These are phyloP conservation scores for Rafetus swinhoei DNA, from an alignment of 2,113 vertebrate genomes.

Conservation along the genomic window DNA sequence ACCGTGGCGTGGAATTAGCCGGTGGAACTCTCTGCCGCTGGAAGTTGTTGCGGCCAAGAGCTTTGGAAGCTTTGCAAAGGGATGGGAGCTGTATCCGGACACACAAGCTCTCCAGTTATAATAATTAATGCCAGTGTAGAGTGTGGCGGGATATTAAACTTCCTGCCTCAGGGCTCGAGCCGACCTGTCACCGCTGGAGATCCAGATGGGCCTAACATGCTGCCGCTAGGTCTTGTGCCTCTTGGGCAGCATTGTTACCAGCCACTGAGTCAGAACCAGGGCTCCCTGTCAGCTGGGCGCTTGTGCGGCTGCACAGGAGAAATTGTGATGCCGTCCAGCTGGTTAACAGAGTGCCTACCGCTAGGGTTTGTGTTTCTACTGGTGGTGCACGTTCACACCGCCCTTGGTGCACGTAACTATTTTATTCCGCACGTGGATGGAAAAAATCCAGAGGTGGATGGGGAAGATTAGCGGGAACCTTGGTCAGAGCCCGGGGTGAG, in stretches of 20 bases:
- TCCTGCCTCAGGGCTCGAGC: background rate
- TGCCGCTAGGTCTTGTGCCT: background rate
- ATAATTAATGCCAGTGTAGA: background rate
- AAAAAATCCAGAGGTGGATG: no score
- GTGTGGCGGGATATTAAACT: background rate
- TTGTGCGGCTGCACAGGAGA: no score
- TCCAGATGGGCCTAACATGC: background rate
- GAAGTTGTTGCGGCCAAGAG: background rate
- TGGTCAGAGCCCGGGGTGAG: background rate
- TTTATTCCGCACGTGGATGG: no score
- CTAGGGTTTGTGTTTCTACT: no score
- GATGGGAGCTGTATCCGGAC: background rate
- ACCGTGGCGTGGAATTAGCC: fast-evolving
- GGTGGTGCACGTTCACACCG: no score
- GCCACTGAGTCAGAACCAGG: background rate
- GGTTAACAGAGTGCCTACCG: no score
- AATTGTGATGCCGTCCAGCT: no score
- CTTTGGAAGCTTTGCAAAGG: background rate
- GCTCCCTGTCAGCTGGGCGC: no score
- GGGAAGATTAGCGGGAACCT: no score
- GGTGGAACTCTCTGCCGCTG: background rate
- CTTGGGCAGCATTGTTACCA: background rate
- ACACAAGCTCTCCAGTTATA: background rate
- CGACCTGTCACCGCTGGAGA: background rate
- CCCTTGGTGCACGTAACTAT: no score